Conservation (phyloP, 1,140 invertebrate species). For the Aphelenchoides fujianensis region DNA sequence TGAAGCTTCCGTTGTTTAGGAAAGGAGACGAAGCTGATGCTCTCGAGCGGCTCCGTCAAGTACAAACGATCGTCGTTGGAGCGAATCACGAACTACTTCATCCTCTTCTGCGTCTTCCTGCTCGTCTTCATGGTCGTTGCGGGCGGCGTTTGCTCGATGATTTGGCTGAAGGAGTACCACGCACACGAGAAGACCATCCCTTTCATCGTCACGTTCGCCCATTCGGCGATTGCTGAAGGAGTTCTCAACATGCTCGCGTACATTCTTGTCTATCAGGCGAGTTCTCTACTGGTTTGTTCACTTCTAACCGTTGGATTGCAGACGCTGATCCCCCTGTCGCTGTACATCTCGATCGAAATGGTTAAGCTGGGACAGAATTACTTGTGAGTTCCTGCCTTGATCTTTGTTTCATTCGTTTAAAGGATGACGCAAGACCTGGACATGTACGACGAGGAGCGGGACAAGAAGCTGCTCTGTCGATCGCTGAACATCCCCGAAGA, state of each 20-base stretch:
- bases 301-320: slow-evolving; percentile 63
- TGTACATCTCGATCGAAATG: slow-evolving; percentile 94
- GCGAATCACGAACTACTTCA: slow-evolving; percentile 87
- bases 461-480: slow-evolving; percentile 72
- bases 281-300: slow-evolving; percentile 31
- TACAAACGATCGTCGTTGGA: slow-evolving; percentile 90
- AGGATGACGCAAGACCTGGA: slow-evolving; percentile 72
- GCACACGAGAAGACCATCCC: slow-evolving; percentile 33
- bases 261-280: slow-evolving; percentile 58
- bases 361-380: slow-evolving; percentile 92
- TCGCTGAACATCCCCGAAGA: slow-evolving; percentile 96
- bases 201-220: slow-evolving; percentile 76
- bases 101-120: slow-evolving; percentile 92
- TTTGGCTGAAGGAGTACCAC: slow-evolving; percentile 26
- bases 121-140: slow-evolving; percentile 82
- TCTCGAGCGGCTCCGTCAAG: slow-evolving; percentile 90
- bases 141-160: slow-evolving; percentile 71
- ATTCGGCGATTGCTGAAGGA: slow-evolving; percentile 67
- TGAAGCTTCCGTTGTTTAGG: slow-evolving; percentile 70
- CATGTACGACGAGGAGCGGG: slow-evolving; percentile 75
- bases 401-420: neutral
- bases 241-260: slow-evolving; percentile 64
- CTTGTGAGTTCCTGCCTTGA: slow-evolving; percentile 41
- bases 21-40: slow-evolving; percentile 94
- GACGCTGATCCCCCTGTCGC: slow-evolving; percentile 91